Percentiles rank a stretch among this genome's conserved stretches.
These are phyloP conservation scores for Hipposideros larvatus DNA, from an alignment of 2,797 vertebrate species.

Conservation along the genomic window DNA sequence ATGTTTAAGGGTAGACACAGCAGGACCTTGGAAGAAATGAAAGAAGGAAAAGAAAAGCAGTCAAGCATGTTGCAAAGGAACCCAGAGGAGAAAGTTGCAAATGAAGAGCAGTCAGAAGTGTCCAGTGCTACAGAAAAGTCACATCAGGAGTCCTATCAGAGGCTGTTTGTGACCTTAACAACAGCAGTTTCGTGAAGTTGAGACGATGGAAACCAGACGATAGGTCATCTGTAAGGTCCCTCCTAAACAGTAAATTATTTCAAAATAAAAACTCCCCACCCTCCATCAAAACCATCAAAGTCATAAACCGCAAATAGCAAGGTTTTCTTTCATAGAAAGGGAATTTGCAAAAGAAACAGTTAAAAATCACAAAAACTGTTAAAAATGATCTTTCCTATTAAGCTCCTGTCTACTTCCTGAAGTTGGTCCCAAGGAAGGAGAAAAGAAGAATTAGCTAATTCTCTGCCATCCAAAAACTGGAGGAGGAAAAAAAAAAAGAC, in stretches of 20 bases:
- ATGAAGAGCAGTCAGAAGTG: neutral
- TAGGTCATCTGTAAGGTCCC: neutral
- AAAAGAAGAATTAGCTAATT: constrained; percentile 60
- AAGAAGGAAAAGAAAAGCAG: neutral
- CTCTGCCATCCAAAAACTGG: neutral
- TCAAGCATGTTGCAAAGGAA: neutral
- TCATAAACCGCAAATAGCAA: constrained; percentile 45
- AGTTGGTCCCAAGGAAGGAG: neutral
- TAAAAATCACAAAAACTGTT: constrained; percentile 53
- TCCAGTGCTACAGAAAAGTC: neutral
- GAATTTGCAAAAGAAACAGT: constrained; percentile 32
- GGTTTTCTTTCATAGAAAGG: constrained; percentile 36
- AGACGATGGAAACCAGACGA: neutral
- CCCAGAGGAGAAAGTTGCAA: neutral
- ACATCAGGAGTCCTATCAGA: neutral
- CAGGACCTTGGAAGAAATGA: neutral
- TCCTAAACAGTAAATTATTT: neutral
- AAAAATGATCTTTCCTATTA: constrained; percentile 55
- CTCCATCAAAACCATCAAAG: constrained; percentile 5
- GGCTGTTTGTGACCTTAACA: neutral
- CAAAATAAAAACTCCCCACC: constrained; percentile 16
- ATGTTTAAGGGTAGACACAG: neutral
- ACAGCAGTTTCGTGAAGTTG: neutral
- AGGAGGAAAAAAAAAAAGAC: neutral
- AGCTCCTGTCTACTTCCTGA: constrained; percentile 41